A percentile compares a stretch with the other conserved stretches of the same genome.
phyloP scores from a whole-genome alignment of 2,113 vertebrate species.

The Heptranchias perlo region DNA sequence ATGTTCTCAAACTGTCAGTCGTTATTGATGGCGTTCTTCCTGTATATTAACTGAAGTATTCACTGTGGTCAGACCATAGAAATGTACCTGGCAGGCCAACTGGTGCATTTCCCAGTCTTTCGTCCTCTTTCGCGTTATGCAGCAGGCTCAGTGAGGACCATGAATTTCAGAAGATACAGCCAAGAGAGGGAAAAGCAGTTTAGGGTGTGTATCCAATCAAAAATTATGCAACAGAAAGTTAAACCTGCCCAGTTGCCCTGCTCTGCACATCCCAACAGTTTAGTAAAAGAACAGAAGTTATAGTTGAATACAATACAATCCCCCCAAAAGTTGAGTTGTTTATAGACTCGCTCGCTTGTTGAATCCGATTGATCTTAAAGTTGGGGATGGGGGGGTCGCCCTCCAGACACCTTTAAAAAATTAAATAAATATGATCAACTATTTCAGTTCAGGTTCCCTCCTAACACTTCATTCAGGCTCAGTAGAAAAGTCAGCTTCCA shows the following conservation, averaged over 20 bases:
- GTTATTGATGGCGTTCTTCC: not conserved
- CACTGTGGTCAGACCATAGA: not conserved
- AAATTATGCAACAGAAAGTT: not conserved
- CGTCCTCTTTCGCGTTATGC: too few species aligned
- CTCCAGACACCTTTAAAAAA: not conserved
- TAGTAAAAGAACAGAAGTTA: not conserved
- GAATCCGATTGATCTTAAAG: not conserved
- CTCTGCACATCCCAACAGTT: not conserved
- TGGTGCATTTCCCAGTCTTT: not conserved
- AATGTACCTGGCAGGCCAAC: not conserved
- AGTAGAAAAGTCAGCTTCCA: not conserved
- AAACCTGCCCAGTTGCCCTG: not conserved
- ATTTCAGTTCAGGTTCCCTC: not conserved
- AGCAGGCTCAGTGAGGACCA: not conserved
- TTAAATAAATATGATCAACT: not conserved
- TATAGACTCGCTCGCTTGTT: not conserved
- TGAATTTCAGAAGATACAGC: not conserved
- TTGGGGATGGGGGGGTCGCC: not conserved
- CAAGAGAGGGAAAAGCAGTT: not conserved
- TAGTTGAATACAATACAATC: not conserved
- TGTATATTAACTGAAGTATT: slow-evolving; percentile 22
- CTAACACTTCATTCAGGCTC: not conserved
- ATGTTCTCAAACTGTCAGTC: not conserved
- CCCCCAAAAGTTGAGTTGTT: not conserved
- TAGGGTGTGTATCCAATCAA: not conserved